A percentile compares a stretch with the other conserved stretches of the same genome.
Evolutionary conservation across 2,113 vertebrate species (phyloP).

Genomic region (Orthonyx spaldingii): DNA sequence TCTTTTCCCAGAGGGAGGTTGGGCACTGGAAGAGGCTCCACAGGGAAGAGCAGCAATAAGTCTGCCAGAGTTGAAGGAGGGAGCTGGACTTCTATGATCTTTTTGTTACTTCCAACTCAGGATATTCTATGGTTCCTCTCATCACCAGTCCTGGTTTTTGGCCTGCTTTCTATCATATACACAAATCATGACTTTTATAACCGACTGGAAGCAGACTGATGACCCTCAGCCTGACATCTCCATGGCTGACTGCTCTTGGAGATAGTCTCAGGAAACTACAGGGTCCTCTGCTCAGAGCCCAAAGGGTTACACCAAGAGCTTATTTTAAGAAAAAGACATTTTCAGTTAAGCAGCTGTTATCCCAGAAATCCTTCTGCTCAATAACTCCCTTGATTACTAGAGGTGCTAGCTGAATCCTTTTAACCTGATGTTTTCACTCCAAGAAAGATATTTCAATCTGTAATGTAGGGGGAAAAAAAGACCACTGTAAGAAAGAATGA

Average conservation of each 20-base stretch:
- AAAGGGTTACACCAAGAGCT: not conserved
- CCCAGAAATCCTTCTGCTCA: not conserved
- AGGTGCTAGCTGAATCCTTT: not conserved
- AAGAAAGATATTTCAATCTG: not conserved
- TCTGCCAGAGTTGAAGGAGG: not conserved
- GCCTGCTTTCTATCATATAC: not conserved
- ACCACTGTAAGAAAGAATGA: not conserved
- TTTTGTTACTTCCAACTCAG: not conserved
- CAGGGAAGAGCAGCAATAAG: not conserved
- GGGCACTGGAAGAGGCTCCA: not conserved
- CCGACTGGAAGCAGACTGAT: not conserved
- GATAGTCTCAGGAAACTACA: not conserved
- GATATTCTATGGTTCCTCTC: not conserved
- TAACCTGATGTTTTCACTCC: not conserved
- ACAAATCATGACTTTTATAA: not conserved
- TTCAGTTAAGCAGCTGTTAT: not conserved
- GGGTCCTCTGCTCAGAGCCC: rapidly evolving
- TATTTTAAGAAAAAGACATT: not conserved
- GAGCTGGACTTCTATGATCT: not conserved
- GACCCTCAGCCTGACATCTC: not conserved
- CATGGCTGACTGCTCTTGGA: not conserved
- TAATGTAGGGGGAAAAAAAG: rapidly evolving
- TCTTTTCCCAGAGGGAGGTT: not conserved
- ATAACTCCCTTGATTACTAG: not conserved
- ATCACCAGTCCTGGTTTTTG: not conserved